Percentiles rank a stretch among this genome's conserved stretches.
phyloP scores from a whole-genome alignment of 2,797 vertebrate genomes.

The Melanotaenia trifasciata region DNA sequence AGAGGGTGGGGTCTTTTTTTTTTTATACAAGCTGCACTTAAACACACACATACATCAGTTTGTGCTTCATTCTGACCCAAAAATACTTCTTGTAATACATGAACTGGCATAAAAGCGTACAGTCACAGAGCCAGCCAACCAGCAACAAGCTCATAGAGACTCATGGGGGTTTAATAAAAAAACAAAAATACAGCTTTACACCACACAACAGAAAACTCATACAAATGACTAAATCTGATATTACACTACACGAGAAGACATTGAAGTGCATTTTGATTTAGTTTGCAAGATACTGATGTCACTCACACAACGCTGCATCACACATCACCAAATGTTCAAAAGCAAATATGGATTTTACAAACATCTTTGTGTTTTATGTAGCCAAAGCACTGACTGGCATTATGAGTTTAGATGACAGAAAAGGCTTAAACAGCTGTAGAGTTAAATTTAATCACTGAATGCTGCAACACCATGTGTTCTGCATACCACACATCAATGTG shows the following conservation, averaged over 20 bases:
- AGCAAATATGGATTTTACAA: slow-evolving; percentile 17
- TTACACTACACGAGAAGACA: slow-evolving; percentile 40
- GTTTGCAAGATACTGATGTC: slow-evolving; percentile 35
- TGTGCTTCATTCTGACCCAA: slow-evolving; percentile 39
- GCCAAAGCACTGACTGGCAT: slow-evolving; percentile 14
- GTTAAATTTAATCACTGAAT: slow-evolving; percentile 4
- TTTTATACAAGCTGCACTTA: slow-evolving; percentile 16
- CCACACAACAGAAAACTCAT: slow-evolving; percentile 54
- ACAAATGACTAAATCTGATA: slow-evolving; percentile 35
- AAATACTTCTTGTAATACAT: slow-evolving; percentile 49
- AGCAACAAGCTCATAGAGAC: slow-evolving; percentile 88
- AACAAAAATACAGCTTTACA: slow-evolving; percentile 68
- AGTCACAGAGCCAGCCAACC: slow-evolving; percentile 88
- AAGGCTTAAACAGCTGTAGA: slow-evolving; percentile 10
- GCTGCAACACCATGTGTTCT: slow-evolving; percentile 7
- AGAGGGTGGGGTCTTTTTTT: slow-evolving; percentile 8
- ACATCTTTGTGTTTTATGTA: background rate
- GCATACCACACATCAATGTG: slow-evolving; percentile 25
- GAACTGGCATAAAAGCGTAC: slow-evolving; percentile 62
- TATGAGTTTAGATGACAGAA: slow-evolving; percentile 4
- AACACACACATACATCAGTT: slow-evolving; percentile 12
- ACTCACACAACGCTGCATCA: slow-evolving; percentile 40
- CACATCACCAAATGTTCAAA: slow-evolving; percentile 34
- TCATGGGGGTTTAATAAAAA: slow-evolving; percentile 19
- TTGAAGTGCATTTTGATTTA: slow-evolving; percentile 59